Percentiles rank a stretch among this genome's conserved stretches.
phyloP scores from a whole-genome alignment of 2,797 vertebrate genomes.

The Cryptoblepharus egeriae region DNA sequence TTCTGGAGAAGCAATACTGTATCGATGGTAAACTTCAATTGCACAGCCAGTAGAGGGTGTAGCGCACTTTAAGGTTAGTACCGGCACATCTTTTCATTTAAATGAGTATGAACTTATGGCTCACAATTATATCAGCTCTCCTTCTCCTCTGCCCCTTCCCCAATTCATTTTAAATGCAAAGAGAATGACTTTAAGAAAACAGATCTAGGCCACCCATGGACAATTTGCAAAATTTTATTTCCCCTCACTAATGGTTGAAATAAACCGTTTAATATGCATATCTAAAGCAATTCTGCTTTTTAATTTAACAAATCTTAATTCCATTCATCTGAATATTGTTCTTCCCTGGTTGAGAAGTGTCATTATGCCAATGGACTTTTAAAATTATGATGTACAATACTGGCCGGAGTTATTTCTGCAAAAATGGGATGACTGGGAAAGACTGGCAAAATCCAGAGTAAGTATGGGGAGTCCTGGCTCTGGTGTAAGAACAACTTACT shows the following conservation, averaged over 20 bases:
- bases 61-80: not conserved
- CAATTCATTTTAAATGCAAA: slow-evolving; percentile 13
- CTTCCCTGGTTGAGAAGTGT: not conserved
- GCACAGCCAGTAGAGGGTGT: not conserved
- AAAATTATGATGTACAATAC: slow-evolving; percentile 6
- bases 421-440: slow-evolving; percentile 1
- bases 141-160: not conserved
- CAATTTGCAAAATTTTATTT: not conserved
- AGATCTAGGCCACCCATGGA: not conserved
- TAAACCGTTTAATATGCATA: slow-evolving; percentile 2
- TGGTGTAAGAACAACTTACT: too few species aligned
- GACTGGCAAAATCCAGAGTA: too few species aligned
- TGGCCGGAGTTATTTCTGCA: not conserved
- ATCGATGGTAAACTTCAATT: not conserved
- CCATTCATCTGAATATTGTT: not conserved
- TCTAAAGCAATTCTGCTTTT: slow-evolving; percentile 1
- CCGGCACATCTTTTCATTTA: not conserved
- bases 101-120: not conserved
- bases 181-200: not conserved
- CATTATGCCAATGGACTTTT: not conserved
- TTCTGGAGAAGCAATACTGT: not conserved
- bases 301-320: not conserved
- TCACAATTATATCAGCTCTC: not conserved
- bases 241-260: not conserved
- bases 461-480: too few species aligned